phyloP scores from a whole-genome alignment of 1,140 invertebrate genomes.

The Phenacoccus solenopsis region DNA sequence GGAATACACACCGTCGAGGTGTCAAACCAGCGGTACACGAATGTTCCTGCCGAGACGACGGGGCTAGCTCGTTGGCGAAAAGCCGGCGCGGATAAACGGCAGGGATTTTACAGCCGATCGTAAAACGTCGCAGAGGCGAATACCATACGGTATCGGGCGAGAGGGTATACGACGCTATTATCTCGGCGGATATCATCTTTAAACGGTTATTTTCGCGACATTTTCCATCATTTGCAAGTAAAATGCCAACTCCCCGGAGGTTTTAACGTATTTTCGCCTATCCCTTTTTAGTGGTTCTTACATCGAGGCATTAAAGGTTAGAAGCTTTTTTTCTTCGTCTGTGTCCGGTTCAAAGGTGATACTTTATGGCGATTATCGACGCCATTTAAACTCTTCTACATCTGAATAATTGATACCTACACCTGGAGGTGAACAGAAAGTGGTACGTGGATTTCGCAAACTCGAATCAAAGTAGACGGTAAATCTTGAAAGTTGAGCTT shows the following conservation, averaged over 20 bases:
- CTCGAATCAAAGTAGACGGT: background rate
- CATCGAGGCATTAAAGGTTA: background rate
- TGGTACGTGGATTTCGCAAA: no score
- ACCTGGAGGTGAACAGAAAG: no score
- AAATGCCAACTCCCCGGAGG: background rate
- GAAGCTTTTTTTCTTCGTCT: background rate
- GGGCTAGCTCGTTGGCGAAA: background rate
- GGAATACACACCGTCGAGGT: background rate
- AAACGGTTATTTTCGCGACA: constrained; percentile 1
- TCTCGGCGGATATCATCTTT: background rate
- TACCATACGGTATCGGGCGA: background rate
- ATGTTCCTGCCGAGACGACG: background rate
- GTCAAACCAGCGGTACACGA: background rate
- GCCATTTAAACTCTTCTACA: background rate
- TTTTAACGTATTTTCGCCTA: background rate
- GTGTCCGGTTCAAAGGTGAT: background rate
- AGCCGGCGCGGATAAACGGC: background rate
- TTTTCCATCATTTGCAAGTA: constrained; percentile 2
- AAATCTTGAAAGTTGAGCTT: background rate
- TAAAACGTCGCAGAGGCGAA: background rate
- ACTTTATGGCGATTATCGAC: background rate
- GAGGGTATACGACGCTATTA: background rate
- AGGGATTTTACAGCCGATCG: background rate
- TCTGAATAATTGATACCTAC: background rate
- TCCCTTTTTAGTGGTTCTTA: background rate